These are phyloP conservation scores for Ciconia stormi DNA, from an alignment of 2,113 vertebrate species.

Conservation along the genomic window DNA sequence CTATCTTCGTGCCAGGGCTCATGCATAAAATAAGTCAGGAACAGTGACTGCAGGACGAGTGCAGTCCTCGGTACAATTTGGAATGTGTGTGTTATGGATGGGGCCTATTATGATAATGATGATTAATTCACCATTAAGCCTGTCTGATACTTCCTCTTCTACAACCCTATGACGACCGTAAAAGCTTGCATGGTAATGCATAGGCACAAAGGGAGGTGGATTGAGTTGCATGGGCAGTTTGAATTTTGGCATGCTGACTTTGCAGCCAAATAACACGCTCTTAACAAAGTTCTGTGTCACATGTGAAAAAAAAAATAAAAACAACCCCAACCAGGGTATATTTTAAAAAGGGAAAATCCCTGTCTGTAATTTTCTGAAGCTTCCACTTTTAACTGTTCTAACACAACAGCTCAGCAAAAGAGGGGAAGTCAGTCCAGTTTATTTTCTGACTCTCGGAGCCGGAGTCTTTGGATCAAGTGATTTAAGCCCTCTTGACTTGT, in stretches of 20 bases:
- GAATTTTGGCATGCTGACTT: not conserved
- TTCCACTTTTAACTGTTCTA: not conserved
- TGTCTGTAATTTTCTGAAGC: not conserved
- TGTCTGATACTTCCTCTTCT: slow-evolving; percentile 1
- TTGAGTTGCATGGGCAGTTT: not conserved
- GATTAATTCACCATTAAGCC: slow-evolving; percentile 35
- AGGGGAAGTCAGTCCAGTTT: not conserved
- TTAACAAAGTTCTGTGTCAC: not conserved
- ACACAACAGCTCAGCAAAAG: not conserved
- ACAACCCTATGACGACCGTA: not conserved
- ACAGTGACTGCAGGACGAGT: not conserved
- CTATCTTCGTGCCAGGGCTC: not conserved
- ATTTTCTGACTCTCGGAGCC: not conserved
- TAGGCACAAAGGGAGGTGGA: not conserved
- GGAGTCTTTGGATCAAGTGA: not conserved
- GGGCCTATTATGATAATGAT: not conserved
- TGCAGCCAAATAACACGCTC: fast-evolving
- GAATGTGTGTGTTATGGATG: not conserved
- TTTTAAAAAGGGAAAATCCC: not conserved
- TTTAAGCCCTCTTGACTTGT: not conserved
- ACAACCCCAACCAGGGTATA: not conserved
- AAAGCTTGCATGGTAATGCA: not conserved
- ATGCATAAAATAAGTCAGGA: not conserved
- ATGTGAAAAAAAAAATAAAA: fast-evolving
- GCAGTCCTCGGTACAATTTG: not conserved